Evolutionary conservation across 2,113 vertebrate species (phyloP), one percentile per base, ranked within the genome.

Genomic region (Lasiurus borealis): DNA sequence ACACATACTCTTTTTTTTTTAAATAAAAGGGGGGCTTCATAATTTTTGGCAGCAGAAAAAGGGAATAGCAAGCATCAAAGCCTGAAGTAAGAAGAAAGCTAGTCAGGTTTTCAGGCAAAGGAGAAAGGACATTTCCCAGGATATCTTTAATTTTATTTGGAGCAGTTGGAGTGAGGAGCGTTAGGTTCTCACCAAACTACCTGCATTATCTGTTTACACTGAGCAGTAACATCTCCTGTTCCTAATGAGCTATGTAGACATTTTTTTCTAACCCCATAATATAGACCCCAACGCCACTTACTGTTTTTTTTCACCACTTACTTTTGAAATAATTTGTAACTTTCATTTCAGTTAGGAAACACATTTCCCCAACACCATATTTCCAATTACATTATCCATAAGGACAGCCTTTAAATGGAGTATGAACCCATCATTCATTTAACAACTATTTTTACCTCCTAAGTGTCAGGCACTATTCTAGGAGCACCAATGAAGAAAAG

Each of bases 111-210:
- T 85, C 40, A 71, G 50, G 68, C 23, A 90, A 73, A 92, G 16
- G 7, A 52, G 57, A 91, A 93, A 87, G 12, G 57, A 10, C 7
- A 52, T 88, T 90, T 94, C 71, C 14, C 80, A 95, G 19, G 77
- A 12, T 50, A 81, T 6, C 57, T 81, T 94, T 64, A 48, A 27
- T n/a, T 93, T 71, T 85, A 54, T 68, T 78, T 85, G 54, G 50
- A 77, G 21, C n/a, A 62, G 10, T n/a, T 23, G 18, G 23, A 1
- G 50, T 77, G 11, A 72, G 34, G 27, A 71, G 18, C 64, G 1
- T 4, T 31, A 64, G 72, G 21, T 15, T 76, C 3, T 93, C 34
- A 83, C 18, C 59, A 23, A 88, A 36, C 50, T 69, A 81, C 31
- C 46, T 85, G 19, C 40, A 73, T 85, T 16, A 46, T 48, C 52